Base-by-base conservation (phyloP, 2,797 vertebrate species). In the Falco naumanni region DNA sequence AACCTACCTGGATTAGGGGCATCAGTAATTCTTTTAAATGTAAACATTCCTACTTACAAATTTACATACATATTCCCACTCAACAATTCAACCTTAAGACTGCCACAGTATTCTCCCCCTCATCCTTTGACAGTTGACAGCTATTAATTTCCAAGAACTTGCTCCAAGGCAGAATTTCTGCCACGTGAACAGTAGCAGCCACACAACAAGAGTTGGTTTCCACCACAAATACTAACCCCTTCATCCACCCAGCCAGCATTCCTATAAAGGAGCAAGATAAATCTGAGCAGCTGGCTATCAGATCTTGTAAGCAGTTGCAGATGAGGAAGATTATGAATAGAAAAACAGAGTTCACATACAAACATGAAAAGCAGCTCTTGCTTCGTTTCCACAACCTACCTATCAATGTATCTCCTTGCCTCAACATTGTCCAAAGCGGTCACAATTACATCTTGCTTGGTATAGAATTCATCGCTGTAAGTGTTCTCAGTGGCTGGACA, bases 381-480 rank as follows among this genome's bases (percentile, higher is more conserved):
- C 33, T 33, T 89, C 68, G 56, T 93, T 95, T 95, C 82, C 45
- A 89, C 65, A 43, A 80, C 97, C 76, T 94, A 99, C 99, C 99
- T 99, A 98, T 99, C 99, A 76, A 99, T 99, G 11, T 99, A 99
- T 99, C 99, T 98, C 76, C 99, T 98, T 76, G 99, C 99, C 98
- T 99, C 99, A 95, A 99, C 99, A 10, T 99, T 99, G 98, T 99
- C 99, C 98, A 99, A 97, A 39, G 99, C 99, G 0, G 99, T 99
- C 94, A 99, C 98, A 93, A 99, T 98, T 56, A 99, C 87, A 74
- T 99, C 98, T 84, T 99, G 97, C 39, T 97, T 98, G 82, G 97
- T 98, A 95, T 98, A 99, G 98, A 99, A 99, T 63, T 98, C 95
- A 97, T 99, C 99, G 0, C 69, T 99, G 97, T 99, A 99, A 90